Conservation (phyloP, 92 coral and sea anemone species). For the Ricordea florida region DNA sequence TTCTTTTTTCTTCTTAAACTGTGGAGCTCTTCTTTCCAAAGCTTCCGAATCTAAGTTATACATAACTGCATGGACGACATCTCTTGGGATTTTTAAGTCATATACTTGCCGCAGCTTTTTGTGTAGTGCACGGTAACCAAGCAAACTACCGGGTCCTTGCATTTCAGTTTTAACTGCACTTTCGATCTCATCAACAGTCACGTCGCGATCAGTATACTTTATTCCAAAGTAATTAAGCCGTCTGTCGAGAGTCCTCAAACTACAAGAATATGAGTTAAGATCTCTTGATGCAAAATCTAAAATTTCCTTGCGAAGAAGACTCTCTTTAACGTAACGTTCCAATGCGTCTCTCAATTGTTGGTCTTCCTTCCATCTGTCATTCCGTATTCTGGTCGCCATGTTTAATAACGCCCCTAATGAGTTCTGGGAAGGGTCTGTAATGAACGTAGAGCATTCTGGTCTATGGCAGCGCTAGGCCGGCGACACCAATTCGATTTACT, state of each 20-base stretch:
- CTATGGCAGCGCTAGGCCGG: no score
- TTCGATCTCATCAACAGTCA: not conserved
- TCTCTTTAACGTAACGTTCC: no score
- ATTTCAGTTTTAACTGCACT: not conserved
- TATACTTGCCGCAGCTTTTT: conserved; percentile 7
- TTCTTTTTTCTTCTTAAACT: conserved; percentile 33
- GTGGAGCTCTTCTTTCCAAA: conserved; percentile 53
- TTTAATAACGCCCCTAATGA: no score
- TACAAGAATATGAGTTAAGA: conserved; percentile 44
- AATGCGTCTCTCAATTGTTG: no score
- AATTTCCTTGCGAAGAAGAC: no score
- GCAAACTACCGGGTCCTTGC: not conserved
- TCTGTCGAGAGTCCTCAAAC: conserved; percentile 29
- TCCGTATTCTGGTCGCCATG: no score
- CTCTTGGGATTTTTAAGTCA: conserved; percentile 45
- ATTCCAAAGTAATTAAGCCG: not conserved
- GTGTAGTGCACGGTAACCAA: not conserved
- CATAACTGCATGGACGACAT: conserved; percentile 60
- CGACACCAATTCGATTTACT: no score
- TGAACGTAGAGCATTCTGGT: no score
- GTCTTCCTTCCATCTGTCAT: no score
- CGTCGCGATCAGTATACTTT: not conserved
- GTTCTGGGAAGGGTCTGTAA: no score
- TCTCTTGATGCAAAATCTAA: conserved; percentile 42
- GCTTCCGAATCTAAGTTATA: conserved; percentile 53